These are phyloP conservation scores for Enteromius afrohamiltoni DNA, from an alignment of 2,797 vertebrate species.

Conservation along the genomic window DNA sequence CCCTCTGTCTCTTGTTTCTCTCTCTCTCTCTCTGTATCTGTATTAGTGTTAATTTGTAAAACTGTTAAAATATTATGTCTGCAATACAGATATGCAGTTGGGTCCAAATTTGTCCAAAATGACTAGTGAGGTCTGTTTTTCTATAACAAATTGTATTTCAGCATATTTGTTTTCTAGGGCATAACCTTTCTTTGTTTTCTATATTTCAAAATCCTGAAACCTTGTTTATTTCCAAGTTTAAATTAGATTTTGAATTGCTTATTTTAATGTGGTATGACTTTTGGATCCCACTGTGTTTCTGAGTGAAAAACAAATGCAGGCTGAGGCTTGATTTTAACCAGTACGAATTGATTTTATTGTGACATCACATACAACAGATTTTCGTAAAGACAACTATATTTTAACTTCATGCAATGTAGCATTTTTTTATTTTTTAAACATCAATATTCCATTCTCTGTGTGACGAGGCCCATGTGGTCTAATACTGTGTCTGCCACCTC, in stretches of 20 bases:
- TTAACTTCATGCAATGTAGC: neutral
- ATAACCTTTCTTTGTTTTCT: neutral
- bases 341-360: neutral
- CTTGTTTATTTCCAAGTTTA: constrained; percentile 18
- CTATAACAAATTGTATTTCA: neutral
- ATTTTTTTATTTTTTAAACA: neutral
- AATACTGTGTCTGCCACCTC: neutral
- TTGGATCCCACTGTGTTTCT: neutral
- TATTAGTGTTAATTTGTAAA: constrained; percentile 9
- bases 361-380: neutral
- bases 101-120: neutral
- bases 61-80: neutral
- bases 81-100: neutral
- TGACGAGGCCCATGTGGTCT: constrained; percentile 2
- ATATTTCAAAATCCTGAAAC: neutral
- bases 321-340: neutral
- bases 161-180: neutral
- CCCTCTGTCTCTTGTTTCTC: constrained; percentile 35
- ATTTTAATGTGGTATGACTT: neutral
- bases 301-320: neutral
- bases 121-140: neutral
- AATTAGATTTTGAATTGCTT: constrained; percentile 4
- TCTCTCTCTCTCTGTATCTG: neutral
- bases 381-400: neutral
- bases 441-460: neutral